Base-by-base conservation (phyloP, 2,113 vertebrate species). In the Orthonyx spaldingii region DNA sequence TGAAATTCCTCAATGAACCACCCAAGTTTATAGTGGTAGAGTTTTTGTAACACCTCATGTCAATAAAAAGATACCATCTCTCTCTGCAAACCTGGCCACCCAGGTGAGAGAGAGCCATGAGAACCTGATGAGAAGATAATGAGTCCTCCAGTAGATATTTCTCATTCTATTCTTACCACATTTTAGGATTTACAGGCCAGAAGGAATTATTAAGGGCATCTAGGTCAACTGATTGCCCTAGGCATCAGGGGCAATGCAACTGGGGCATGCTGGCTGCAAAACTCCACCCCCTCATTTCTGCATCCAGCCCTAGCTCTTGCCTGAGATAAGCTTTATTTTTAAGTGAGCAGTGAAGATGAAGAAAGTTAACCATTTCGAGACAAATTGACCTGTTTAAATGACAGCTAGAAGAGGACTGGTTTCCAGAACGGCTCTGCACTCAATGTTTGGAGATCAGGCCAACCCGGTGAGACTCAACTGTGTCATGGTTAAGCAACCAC, bases 1-100 rank as follows among this genome's bases (percentile, higher is more conserved):
- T 89, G 94, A 86, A 92, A 93, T 95, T 97, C 95, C 71, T 92
- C 91, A 94, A 84, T 56, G 90, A 96, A 55, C 95, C 92, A 94
- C 94, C 92, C 86, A 94, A 20, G 76, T 93, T 94, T 96, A 89
- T 59, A 78, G 80, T 52, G 59, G 42, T 47, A 49, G 50, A 72
- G 47, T 65, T 96, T 70, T 76, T 88, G 93, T 94, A 96, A 95
- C 60, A 90, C 24, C 1, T 0, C 0, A 26, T 90, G 94, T 90
- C 76, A 86, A 92, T 90, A 92, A 77, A 92, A 92, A 95, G 95
- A 95, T 97, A 96, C 4, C 30, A 74, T 94, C 94, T 94, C 65
- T 84, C 69, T 59, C 42, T 81, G 68, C 60, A 88, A 96, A 94
- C 68, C 50, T 83, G 84, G 80, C 91, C 96, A 95, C 91, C 93